phyloP scores from a whole-genome alignment of 2,797 vertebrate genomes.

The Myotis findleyi region DNA sequence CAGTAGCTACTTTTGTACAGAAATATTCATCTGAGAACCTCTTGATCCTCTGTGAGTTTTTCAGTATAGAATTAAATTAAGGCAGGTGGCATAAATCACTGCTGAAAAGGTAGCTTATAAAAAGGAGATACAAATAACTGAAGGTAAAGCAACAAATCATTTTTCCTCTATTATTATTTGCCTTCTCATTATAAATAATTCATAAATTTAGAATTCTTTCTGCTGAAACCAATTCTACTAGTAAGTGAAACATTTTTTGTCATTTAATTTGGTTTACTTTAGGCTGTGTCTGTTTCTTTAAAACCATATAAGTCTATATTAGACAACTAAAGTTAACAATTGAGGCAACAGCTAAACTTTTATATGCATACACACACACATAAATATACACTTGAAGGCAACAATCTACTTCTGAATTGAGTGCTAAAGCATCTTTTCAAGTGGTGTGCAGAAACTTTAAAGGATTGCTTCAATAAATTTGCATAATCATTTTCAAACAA shows the following conservation, averaged over 20 bases:
- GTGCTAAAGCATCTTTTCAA: neutral
- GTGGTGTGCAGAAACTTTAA: neutral
- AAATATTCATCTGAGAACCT: conserved; percentile 19
- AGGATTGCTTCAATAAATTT: neutral
- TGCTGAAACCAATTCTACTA: neutral
- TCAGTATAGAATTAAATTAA: conserved; percentile 59
- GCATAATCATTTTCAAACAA: neutral
- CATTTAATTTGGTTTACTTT: neutral
- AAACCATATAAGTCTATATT: neutral
- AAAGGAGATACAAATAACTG: neutral
- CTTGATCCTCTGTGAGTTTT: conserved; percentile 22
- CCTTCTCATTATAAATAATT: conserved; percentile 8
- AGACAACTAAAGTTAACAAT: neutral
- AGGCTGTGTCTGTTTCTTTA: neutral
- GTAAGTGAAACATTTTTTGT: neutral
- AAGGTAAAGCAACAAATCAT: neutral
- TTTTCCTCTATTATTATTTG: neutral
- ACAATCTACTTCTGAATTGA: neutral
- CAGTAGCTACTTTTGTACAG: neutral
- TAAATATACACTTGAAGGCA: neutral
- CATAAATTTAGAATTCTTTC: conserved; percentile 15
- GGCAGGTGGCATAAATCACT: neutral
- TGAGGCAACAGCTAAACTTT: neutral
- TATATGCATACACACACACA: too few relatives aligned
- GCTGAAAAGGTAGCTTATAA: neutral